A percentile compares a stretch with the other conserved stretches of the same genome.
phyloP scores from a whole-genome alignment of 2,113 vertebrate genomes.

The Solenodon paradoxus region DNA sequence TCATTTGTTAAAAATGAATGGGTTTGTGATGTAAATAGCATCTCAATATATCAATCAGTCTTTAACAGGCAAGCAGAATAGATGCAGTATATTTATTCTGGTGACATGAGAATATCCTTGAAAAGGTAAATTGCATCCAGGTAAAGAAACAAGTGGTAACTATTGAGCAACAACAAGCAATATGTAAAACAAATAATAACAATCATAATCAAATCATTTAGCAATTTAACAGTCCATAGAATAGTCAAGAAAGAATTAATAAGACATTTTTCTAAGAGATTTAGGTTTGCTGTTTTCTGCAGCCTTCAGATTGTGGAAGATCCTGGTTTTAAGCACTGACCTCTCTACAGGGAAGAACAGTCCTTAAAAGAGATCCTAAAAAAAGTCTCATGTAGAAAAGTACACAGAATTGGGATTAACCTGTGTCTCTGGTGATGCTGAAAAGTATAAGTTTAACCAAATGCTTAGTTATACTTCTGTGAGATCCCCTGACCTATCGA shows the following conservation, averaged over 20 bases:
- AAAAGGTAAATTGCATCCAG: not conserved
- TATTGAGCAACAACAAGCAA: too few species aligned
- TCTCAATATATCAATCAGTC: not conserved
- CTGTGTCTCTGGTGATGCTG: not conserved
- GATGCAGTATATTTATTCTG: not conserved
- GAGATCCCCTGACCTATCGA: not conserved
- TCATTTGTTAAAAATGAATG: not conserved
- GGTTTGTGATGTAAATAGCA: not conserved
- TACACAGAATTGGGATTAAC: not conserved
- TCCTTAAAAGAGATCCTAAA: not conserved
- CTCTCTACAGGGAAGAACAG: not conserved
- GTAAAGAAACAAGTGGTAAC: slow-evolving; percentile 8
- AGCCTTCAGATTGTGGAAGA: not conserved
- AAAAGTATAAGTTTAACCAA: not conserved
- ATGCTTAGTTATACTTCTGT: not conserved
- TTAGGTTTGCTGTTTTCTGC: not conserved
- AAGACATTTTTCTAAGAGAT: not conserved
- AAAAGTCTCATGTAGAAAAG: not conserved
- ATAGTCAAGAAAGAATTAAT: not conserved
- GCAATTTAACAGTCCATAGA: not conserved
- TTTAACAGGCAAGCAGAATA: not conserved
- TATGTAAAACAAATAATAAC: too few species aligned
- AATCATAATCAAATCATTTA: too few species aligned
- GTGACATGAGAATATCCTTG: not conserved
- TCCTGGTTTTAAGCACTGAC: not conserved